A percentile compares a stretch with the other conserved stretches of the same genome.
phyloP scores from a whole-genome alignment of 2,888 invertebrate genomes.

The Volucella zonaria region DNA sequence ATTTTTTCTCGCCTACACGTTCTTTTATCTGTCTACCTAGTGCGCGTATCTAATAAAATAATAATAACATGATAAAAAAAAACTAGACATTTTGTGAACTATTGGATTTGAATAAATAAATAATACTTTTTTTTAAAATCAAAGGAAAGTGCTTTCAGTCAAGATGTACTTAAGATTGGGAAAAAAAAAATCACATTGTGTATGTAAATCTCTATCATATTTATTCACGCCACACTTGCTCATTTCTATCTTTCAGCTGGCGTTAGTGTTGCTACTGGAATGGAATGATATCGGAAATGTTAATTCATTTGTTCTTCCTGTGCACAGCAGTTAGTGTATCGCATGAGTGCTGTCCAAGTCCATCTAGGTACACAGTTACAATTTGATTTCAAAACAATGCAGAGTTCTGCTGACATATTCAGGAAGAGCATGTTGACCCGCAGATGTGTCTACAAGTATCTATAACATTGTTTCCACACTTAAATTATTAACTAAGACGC shows the following conservation, averaged over 20 bases:
- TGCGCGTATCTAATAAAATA: too few relatives aligned
- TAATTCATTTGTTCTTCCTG: constrained; percentile 19
- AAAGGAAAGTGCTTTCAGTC: too few relatives aligned
- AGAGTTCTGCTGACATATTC: constrained; percentile 17
- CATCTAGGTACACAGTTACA: background rate
- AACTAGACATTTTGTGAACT: too few relatives aligned
- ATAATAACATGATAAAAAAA: too few relatives aligned
- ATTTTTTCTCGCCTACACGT: too few relatives aligned
- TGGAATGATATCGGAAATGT: constrained; percentile 16
- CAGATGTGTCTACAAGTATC: constrained; percentile 25
- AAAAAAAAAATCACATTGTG: background rate
- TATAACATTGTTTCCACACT: constrained; percentile 18
- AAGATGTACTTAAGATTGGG: constrained; percentile 5
- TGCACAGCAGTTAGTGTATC: constrained; percentile 14
- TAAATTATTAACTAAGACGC: constrained; percentile 49
- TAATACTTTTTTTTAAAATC: too few relatives aligned
- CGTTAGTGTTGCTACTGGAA: background rate
- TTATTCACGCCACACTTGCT: too few relatives aligned
- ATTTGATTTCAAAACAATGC: constrained; percentile 14
- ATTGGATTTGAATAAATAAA: too few relatives aligned
- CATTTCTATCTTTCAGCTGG: too few relatives aligned
- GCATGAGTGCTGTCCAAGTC: constrained; percentile 5
- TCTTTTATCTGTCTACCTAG: too few relatives aligned
- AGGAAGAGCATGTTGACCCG: constrained; percentile 26
- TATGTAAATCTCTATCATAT: too few relatives aligned